phyloP scores from a whole-genome alignment of 2,797 vertebrate species.

The Sebastes taczanowskii region DNA sequence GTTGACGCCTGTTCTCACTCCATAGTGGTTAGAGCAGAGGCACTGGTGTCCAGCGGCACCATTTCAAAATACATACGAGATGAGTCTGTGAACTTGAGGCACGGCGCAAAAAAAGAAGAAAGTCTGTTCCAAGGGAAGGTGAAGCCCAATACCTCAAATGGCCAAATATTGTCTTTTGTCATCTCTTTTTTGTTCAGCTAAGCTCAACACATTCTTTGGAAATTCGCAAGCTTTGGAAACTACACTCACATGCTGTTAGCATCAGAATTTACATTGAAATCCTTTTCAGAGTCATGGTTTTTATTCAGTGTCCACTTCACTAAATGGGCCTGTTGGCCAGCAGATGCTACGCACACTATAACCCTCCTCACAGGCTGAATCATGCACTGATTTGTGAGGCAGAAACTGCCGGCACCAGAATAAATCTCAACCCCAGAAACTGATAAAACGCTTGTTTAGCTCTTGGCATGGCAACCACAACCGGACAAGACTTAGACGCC shows the following conservation, averaged over 20 bases:
- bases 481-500: constrained; percentile 39
- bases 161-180: constrained; percentile 26
- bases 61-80: constrained; percentile 32
- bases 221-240: background rate
- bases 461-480: constrained; percentile 43
- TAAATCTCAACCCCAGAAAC: constrained; percentile 55
- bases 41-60: constrained; percentile 21
- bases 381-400: constrained; percentile 53
- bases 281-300: constrained; percentile 3
- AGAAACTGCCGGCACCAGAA: constrained; percentile 51
- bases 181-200: background rate
- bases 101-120: constrained; percentile 1
- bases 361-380: constrained; percentile 27
- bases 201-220: background rate
- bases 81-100: constrained; percentile 20
- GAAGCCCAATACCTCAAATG: background rate
- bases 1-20: constrained; percentile 50
- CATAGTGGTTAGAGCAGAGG: constrained; percentile 36
- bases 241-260: background rate
- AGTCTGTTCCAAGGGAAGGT: constrained; percentile 24
- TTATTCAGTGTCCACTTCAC: constrained; percentile 3
- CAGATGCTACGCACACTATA: constrained; percentile 29
- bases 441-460: constrained; percentile 63
- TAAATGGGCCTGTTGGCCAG: constrained; percentile 9
- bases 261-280: constrained; percentile 7